These are phyloP conservation scores for Cuculus canorus DNA, from an alignment of 2,797 vertebrate genomes.

Conservation along the genomic window DNA sequence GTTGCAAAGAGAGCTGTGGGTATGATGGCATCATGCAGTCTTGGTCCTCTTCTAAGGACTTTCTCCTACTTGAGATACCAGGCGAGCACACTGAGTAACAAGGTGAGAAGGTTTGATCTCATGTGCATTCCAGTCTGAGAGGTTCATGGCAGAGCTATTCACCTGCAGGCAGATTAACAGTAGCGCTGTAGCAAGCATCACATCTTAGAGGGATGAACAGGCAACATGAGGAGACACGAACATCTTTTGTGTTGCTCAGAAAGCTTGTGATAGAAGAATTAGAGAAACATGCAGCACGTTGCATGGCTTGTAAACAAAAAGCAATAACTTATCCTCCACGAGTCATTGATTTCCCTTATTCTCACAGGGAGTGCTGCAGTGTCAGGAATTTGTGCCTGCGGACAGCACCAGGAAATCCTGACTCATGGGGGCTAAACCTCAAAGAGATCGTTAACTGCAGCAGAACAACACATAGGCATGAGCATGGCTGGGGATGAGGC, in stretches of 20 bases:
- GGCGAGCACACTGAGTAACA: background rate
- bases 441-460: background rate
- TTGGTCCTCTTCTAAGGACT: background rate
- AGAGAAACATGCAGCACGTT: background rate
- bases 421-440: background rate
- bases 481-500: background rate
- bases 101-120: background rate
- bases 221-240: background rate
- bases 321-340: conserved; percentile 43
- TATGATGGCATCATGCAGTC: background rate
- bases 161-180: background rate
- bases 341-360: conserved; percentile 58
- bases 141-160: background rate
- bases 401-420: conserved; percentile 59
- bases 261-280: background rate
- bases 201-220: background rate
- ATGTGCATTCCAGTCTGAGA: rapidly evolving
- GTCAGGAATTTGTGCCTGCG: conserved; percentile 25
- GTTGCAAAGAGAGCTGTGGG: background rate
- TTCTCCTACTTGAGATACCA: background rate
- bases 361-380: conserved; percentile 35
- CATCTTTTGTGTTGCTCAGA: background rate
- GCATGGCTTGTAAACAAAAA: conserved; percentile 47
- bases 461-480: background rate
- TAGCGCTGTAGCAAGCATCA: rapidly evolving